Base-by-base conservation (phyloP, 2,113 vertebrate genomes). In the Ctenodactylus gundi region DNA sequence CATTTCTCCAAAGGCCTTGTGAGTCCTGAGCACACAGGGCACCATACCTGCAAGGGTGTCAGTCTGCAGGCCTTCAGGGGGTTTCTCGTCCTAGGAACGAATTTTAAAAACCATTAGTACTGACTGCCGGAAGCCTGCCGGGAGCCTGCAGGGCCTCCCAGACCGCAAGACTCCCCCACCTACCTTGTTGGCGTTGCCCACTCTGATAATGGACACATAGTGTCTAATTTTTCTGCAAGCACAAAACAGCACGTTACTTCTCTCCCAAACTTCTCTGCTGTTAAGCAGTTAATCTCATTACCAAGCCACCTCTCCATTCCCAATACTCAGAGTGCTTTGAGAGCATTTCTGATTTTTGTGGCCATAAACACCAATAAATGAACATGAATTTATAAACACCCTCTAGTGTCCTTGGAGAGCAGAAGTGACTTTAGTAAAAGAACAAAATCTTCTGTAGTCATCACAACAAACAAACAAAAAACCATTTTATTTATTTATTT, bases 131-230 rank as follows among this genome's bases (percentile, higher is more conserved):
- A 31, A 57, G 65, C 84, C 95, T 64, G 31, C 64, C 81, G 94
- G 60, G 94, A 88, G 55, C n/a, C 36, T 12, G 78, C 91, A 55
- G n/a, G 34, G n/a, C n/a, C n/a, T 1, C 73, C 76, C 78, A 34
- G 68, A 78, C 88, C n/a, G 46, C 2, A n/a, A n/a, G n/a, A n/a
- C n/a, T n/a, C 75, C 90, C 91, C 60, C 75, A 96, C 98, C 95
- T 98, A 99, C 99, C 99, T 99, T 99, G 98, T 98, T 99, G 98
- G 99, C 99, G 97, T 98, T 99, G 99, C 98, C 99, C 98, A 99
- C 98, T 98, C 98, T 99, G 98, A 99, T 99, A 98, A 99, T 99
- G 97, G 99, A 99, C 99, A 99, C 99, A 99, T 99, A 99, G 99
- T 99, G 99, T 99, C 99, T 99, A 98, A 99, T 99, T 99, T 99